Evolutionary conservation across 2,797 vertebrate genomes (phyloP).

Genomic region (Falco rusticolus): DNA sequence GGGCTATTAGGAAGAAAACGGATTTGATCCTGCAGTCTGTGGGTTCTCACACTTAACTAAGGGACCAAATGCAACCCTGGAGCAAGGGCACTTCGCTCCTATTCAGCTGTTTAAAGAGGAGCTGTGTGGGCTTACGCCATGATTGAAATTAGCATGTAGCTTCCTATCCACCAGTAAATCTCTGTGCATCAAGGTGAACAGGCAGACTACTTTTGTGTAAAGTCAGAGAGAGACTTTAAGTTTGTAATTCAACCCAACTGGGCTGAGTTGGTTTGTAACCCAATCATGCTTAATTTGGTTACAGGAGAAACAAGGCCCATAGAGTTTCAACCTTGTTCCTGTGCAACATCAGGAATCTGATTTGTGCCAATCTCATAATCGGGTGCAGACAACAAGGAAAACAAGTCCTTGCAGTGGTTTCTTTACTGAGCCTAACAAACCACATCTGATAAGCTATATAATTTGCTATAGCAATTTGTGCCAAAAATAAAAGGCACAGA

Average conservation of each 20-base stretch:
- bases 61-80: background rate
- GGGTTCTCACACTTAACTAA: background rate
- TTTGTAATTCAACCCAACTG: background rate
- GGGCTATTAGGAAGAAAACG: background rate
- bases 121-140: background rate
- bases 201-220: background rate
- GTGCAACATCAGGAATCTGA: conserved; percentile 69
- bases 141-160: background rate
- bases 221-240: background rate
- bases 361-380: conserved; percentile 73
- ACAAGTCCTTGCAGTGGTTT: conserved; percentile 77
- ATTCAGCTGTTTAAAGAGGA: background rate
- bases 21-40: background rate
- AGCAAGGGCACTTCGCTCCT: background rate
- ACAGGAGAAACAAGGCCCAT: conserved; percentile 50
- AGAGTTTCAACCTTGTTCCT: conserved; percentile 58
- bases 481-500: conserved; percentile 82
- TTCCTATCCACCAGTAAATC: background rate
- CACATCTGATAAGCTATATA: conserved; percentile 83
- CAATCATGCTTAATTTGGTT: conserved; percentile 51
- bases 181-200: background rate
- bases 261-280: conserved; percentile 50
- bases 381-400: conserved; percentile 75
- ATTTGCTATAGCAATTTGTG: conserved; percentile 81
- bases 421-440: conserved; percentile 75